Conservation (phyloP, 1,140 invertebrate genomes). For the Diabrotica undecimpunctata region DNA sequence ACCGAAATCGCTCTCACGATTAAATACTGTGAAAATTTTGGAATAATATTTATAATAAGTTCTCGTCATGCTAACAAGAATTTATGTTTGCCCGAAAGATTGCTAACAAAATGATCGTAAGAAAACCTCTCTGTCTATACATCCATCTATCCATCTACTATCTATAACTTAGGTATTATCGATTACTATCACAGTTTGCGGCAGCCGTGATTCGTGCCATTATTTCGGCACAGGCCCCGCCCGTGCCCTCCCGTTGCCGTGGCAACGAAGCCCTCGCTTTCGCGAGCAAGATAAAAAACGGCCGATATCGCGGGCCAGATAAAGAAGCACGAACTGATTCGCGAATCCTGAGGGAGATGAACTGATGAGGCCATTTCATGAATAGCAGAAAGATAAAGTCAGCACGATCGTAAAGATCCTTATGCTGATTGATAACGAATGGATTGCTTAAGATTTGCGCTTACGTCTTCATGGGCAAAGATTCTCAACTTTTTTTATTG, state of each 20-base stretch:
- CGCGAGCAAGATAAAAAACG: conserved; percentile 16
- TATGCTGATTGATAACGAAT: conserved; percentile 2
- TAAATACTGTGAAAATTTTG: no score
- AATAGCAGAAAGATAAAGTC: conserved; percentile 17
- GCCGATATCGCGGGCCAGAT: conserved; percentile 4
- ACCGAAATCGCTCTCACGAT: no score
- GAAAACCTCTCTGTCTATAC: no score
- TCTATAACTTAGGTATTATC: conserved; percentile 15
- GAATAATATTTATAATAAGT: no score
- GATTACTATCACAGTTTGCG: conserved; percentile 22
- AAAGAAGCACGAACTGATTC: conserved; percentile 14
- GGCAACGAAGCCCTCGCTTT: conserved; percentile 6
- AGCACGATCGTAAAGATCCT: conserved; percentile 3
- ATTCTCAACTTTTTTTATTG: no score
- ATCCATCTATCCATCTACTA: not conserved
- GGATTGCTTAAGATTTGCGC: not conserved
- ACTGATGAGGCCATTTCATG: conserved; percentile 18
- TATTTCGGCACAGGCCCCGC: conserved; percentile 20
- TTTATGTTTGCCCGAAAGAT: no score
- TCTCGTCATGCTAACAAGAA: no score
- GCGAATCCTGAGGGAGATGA: conserved; percentile 16
- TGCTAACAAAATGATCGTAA: no score
- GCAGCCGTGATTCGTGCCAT: conserved; percentile 21
- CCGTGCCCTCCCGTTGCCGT: conserved; percentile 18
- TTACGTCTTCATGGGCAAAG: no score